phyloP scores from a whole-genome alignment of 1,140 invertebrate species.

The Heliothis virescens region DNA sequence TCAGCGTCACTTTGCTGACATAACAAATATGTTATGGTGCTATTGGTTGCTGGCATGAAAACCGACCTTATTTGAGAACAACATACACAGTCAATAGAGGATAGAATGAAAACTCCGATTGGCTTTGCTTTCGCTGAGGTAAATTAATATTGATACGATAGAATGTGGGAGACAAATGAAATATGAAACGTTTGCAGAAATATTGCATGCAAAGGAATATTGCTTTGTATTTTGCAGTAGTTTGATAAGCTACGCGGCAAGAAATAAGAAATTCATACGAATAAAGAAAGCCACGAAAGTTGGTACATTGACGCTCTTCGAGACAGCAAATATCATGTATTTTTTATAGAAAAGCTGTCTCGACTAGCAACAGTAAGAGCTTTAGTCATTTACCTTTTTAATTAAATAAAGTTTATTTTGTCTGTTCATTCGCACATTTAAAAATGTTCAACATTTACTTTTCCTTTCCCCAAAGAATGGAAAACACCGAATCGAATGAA shows the following conservation, averaged over 20 bases:
- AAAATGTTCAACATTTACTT: constrained; percentile 25
- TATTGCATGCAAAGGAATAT: neutral
- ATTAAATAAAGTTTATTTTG: constrained; percentile 2
- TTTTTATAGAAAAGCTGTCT: no score
- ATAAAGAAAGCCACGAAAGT: no score
- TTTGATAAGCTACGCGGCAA: neutral
- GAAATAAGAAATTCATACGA: no score
- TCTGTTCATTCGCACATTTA: neutral
- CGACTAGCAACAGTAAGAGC: no score
- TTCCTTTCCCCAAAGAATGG: constrained; percentile 5
- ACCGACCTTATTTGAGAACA: constrained; percentile 14
- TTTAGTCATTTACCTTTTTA: neutral
- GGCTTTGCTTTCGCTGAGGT: constrained; percentile 11
- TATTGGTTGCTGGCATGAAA: constrained; percentile 22
- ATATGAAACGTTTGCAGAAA: constrained; percentile 6
- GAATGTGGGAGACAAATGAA: neutral
- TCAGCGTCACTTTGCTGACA: neutral
- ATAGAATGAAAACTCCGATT: constrained; percentile 20
- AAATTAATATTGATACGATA: constrained; percentile 14
- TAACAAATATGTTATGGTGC: constrained; percentile 28
- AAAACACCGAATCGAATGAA: constrained; percentile 25
- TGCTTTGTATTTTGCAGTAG: neutral
- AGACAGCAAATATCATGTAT: no score
- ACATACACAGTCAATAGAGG: neutral
- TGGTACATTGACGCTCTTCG: no score